These are phyloP conservation scores for Limanda limanda DNA, from an alignment of 2,113 vertebrate species.

Conservation along the genomic window DNA sequence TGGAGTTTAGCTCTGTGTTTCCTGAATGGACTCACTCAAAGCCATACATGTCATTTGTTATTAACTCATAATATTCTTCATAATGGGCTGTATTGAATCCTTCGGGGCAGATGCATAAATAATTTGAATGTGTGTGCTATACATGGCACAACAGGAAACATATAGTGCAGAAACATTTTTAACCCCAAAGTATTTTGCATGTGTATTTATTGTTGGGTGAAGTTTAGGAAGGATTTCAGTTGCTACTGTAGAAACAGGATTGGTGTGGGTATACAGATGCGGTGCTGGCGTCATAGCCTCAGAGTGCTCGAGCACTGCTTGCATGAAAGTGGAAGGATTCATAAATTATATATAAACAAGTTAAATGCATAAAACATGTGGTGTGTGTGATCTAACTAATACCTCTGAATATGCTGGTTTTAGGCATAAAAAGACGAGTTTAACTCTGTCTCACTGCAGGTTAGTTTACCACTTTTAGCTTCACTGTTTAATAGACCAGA, in stretches of 20 bases:
- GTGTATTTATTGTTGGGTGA: not conserved
- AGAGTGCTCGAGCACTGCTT: constrained; percentile 11
- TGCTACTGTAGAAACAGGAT: no score
- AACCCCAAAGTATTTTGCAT: not conserved
- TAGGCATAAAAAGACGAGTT: not conserved
- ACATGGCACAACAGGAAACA: no score
- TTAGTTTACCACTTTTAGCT: not conserved
- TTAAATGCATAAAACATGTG: constrained; percentile 1
- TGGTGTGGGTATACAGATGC: not conserved
- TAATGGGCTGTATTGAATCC: not conserved
- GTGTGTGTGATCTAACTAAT: not conserved
- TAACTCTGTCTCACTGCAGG: no score
- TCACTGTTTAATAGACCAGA: not conserved
- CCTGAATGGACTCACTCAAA: not conserved
- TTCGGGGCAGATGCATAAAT: not conserved
- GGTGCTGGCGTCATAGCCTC: constrained; percentile 15
- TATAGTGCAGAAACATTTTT: no score
- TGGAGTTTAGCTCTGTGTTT: not conserved
- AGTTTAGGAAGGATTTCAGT: not conserved
- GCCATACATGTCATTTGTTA: not conserved
- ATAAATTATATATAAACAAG: constrained; percentile 38
- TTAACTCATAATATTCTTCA: no score
- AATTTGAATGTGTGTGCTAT: not conserved
- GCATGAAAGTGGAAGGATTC: constrained; percentile 32
- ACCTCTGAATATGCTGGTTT: not conserved